Percentiles rank a stretch among this genome's conserved stretches.
Conservation (phyloP, 2,888 invertebrate species). For the Caradrina clavipalpis region DNA sequence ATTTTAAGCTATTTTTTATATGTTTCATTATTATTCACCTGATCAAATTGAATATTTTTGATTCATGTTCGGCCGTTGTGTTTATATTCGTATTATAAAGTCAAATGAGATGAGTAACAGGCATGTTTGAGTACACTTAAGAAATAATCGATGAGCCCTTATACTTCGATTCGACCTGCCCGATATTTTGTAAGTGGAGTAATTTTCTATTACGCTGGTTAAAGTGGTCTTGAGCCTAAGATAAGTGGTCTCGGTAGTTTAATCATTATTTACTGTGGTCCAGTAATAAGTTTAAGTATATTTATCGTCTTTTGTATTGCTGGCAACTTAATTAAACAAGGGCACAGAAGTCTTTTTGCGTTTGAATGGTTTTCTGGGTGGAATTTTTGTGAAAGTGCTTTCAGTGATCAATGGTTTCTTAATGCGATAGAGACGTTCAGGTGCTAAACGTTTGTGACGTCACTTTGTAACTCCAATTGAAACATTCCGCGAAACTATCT, state of each 20-base stretch:
- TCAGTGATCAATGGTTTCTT: slow-evolving; percentile 29
- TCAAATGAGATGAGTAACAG: slow-evolving; percentile 45
- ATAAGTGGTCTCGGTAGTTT: slow-evolving; percentile 38
- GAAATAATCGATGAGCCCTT: slow-evolving; percentile 37
- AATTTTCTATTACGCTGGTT: slow-evolving; percentile 44
- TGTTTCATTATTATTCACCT: slow-evolving; percentile 33
- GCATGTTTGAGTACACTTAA: slow-evolving; percentile 24
- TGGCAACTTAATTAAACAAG: slow-evolving; percentile 29
- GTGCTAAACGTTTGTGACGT: slow-evolving; percentile 16
- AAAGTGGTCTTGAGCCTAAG: slow-evolving; percentile 34
- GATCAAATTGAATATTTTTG: slow-evolving; percentile 48
- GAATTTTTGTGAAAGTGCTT: slow-evolving; percentile 5
- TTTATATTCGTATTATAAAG: slow-evolving; percentile 30
- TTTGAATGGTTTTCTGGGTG: slow-evolving; percentile 13
- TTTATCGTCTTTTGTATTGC: slow-evolving; percentile 41
- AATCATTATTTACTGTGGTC: slow-evolving; percentile 46
- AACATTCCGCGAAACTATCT: slow-evolving; percentile 28
- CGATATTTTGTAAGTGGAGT: slow-evolving; percentile 46
- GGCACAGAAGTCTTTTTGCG: background rate
- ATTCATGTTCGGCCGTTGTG: slow-evolving; percentile 19
- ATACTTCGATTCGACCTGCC: slow-evolving; percentile 10
- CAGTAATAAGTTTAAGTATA: slow-evolving; percentile 35
- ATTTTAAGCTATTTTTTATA: slow-evolving; percentile 48
- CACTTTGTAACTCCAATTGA: slow-evolving; percentile 46
- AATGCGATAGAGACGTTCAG: slow-evolving; percentile 20